These are phyloP conservation scores for Spisula solida DNA, from an alignment of 2,888 invertebrate species.

Conservation along the genomic window DNA sequence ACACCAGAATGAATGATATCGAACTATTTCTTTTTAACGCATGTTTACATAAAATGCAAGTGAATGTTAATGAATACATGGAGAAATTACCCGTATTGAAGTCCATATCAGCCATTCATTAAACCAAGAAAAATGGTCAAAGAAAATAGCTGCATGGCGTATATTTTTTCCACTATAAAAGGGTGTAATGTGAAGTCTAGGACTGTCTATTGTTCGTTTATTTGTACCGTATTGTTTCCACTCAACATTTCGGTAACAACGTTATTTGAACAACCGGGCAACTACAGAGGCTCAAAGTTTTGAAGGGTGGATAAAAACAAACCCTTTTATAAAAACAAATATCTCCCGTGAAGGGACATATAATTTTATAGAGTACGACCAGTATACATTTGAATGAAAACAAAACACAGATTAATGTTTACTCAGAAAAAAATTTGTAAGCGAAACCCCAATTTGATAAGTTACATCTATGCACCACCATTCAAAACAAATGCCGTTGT, in stretches of 20 bases:
- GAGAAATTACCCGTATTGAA: slow-evolving; percentile 11
- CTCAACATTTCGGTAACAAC: background rate
- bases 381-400: too few species aligned
- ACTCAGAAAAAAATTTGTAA: too few species aligned
- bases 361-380: too few species aligned
- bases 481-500: too few species aligned
- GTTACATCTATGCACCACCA: too few species aligned
- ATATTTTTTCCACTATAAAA: background rate
- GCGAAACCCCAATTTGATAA: too few species aligned
- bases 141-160: background rate
- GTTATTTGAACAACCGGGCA: background rate
- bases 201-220: background rate
- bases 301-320: background rate
- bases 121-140: slow-evolving; percentile 19
- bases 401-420: too few species aligned
- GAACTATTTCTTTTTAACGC: background rate
- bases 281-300: background rate
- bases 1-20: background rate
- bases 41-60: slow-evolving; percentile 20
- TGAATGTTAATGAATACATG: background rate
- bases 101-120: background rate
- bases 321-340: background rate
- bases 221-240: background rate
- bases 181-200: background rate
- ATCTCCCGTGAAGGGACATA: background rate